Conservation (phyloP, 2,888 invertebrate genomes). For the Hypselothyrea guttata region DNA sequence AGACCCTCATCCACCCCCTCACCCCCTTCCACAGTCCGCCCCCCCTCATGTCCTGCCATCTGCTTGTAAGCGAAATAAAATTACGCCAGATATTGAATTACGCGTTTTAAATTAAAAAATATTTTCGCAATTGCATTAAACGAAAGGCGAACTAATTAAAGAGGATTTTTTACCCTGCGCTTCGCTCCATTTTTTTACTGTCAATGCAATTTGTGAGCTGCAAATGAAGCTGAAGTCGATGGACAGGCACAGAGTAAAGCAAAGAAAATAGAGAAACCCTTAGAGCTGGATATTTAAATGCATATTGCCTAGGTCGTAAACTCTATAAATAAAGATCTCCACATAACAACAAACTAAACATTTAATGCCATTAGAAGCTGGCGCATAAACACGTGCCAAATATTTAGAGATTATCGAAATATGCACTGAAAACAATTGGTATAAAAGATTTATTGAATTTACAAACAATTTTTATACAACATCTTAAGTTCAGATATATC, state of each 20-base stretch:
- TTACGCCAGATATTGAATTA: conserved; percentile 74
- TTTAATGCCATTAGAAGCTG: too few species aligned
- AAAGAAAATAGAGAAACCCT: conserved; percentile 2
- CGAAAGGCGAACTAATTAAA: conserved; percentile 66
- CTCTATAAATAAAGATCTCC: not conserved
- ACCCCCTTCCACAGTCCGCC: not conserved
- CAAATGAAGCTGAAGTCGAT: conserved; percentile 39
- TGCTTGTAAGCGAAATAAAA: conserved; percentile 63
- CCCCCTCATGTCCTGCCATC: not conserved
- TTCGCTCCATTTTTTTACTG: not conserved
- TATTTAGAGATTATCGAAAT: too few species aligned
- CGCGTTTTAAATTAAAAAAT: conserved; percentile 74
- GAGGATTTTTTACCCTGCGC: conserved; percentile 21
- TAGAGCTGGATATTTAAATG: not conserved
- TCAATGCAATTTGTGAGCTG: conserved; percentile 44
- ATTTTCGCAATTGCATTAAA: conserved; percentile 73
- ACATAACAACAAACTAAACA: too few species aligned
- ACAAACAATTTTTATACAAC: too few species aligned
- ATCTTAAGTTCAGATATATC: too few species aligned
- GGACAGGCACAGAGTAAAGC: not conserved
- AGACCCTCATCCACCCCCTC: not conserved
- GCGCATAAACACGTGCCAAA: too few species aligned
- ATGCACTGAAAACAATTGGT: too few species aligned
- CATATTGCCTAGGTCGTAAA: conserved; percentile 22
- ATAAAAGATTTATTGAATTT: too few species aligned